A percentile compares a stretch with the other conserved stretches of the same genome.
Evolutionary conservation across 2,797 vertebrate genomes (phyloP).

Genomic region (Ambastaia sidthimunki): DNA sequence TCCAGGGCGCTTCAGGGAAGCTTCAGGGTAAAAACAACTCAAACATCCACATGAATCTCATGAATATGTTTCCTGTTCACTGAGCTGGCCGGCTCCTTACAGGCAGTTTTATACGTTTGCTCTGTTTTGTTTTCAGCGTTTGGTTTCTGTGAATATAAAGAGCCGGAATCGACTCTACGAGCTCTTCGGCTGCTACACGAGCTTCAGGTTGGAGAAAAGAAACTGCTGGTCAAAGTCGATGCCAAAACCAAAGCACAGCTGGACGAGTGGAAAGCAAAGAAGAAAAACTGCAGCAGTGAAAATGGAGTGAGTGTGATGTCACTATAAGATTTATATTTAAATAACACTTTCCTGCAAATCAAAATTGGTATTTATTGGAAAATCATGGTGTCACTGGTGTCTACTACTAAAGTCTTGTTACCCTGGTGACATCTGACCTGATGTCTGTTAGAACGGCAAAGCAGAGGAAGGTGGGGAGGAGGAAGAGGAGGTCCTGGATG

Average conservation of each 20-base stretch:
- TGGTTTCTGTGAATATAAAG: slow-evolving; percentile 99
- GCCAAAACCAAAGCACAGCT: slow-evolving; percentile 98
- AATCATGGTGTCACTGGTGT: too few species aligned
- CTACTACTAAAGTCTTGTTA: too few species aligned
- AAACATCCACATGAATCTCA: background rate
- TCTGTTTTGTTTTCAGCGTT: slow-evolving; percentile 81
- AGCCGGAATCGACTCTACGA: slow-evolving; percentile 95
- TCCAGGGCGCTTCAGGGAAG: slow-evolving; percentile 98
- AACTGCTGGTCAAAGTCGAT: slow-evolving; percentile 96
- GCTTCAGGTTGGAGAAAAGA: slow-evolving; percentile 96
- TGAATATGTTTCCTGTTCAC: background rate
- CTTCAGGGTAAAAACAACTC: slow-evolving; percentile 88
- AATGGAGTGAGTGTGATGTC: slow-evolving; percentile 83
- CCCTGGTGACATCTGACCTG: background rate
- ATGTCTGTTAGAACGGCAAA: slow-evolving; percentile 78
- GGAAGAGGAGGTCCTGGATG: slow-evolving; percentile 92
- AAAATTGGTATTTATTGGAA: too few species aligned
- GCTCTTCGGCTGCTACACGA: slow-evolving; percentile 94
- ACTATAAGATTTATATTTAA: too few species aligned
- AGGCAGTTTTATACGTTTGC: background rate
- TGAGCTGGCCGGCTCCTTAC: background rate
- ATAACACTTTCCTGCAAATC: too few species aligned
- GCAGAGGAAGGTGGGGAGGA: slow-evolving; percentile 77
- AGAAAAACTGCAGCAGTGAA: slow-evolving; percentile 79
- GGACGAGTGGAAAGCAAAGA: slow-evolving; percentile 98